phyloP scores from a whole-genome alignment of 2,113 vertebrate species.

The Cyprinodon tularosa region DNA sequence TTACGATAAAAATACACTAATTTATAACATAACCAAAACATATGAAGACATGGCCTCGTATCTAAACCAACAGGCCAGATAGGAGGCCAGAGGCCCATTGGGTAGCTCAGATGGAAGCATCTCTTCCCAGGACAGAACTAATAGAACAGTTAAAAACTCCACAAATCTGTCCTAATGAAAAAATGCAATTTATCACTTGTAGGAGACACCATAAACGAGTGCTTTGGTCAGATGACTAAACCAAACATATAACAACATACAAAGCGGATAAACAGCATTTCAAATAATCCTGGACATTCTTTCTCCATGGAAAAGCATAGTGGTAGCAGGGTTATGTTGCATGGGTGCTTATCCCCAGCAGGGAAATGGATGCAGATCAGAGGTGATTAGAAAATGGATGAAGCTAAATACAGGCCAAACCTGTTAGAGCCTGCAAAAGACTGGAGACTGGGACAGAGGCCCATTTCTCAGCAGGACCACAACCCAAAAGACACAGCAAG shows the following conservation, averaged over 20 bases:
- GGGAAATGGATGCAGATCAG: not conserved
- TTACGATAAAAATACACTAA: too few species aligned
- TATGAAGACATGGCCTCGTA: not conserved
- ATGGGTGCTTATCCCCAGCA: not conserved
- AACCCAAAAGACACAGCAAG: not conserved
- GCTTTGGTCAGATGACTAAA: too few species aligned
- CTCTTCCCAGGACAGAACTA: not conserved
- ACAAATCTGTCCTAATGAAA: too few species aligned
- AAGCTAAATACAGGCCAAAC: not conserved
- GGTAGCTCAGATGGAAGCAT: not conserved
- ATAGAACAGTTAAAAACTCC: not conserved
- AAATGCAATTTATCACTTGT: too few species aligned
- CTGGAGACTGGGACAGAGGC: not conserved
- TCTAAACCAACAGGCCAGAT: too few species aligned
- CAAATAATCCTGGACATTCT: not conserved
- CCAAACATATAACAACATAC: too few species aligned
- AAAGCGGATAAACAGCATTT: not conserved
- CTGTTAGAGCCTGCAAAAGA: too few species aligned
- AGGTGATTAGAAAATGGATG: not conserved
- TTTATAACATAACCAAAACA: not conserved
- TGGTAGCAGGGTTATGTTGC: not conserved
- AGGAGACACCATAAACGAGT: too few species aligned
- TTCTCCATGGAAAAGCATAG: not conserved
- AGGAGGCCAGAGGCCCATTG: not conserved
- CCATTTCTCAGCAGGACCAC: too few species aligned